These are phyloP conservation scores for Drosophila hydei DNA, from an alignment of 1,140 invertebrate genomes.

Conservation along the genomic window DNA sequence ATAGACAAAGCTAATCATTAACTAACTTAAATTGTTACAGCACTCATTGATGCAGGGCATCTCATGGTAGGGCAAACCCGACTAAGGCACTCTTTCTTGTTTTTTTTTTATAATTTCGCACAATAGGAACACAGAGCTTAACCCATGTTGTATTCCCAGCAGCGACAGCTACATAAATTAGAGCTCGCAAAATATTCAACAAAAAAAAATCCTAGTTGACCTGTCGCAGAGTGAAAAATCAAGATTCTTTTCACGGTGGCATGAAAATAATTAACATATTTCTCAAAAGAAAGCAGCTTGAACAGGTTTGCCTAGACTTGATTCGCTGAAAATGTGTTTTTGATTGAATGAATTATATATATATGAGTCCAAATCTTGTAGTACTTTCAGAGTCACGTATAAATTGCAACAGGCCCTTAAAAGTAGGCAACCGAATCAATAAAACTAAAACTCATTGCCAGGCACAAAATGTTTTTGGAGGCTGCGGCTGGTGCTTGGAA, in stretches of 20 bases:
- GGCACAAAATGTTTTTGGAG: conserved; percentile 53
- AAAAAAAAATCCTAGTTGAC: conserved; percentile 26
- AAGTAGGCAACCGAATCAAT: conserved; percentile 58
- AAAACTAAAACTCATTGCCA: conserved; percentile 63
- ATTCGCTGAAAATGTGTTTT: too few relatives aligned
- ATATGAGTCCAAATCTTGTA: conserved; percentile 21
- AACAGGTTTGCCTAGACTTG: too few relatives aligned
- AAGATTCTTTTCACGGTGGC: too few relatives aligned
- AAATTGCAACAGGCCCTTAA: conserved; percentile 47
- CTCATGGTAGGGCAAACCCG: too few relatives aligned
- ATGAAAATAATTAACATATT: too few relatives aligned
- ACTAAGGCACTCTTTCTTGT: conserved; percentile 12
- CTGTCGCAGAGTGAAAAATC: too few relatives aligned
- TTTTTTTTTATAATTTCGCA: conserved; percentile 69
- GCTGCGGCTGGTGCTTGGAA: conserved; percentile 12
- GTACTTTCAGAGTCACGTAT: not conserved
- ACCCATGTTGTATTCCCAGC: conserved; percentile 45
- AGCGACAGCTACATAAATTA: conserved; percentile 73
- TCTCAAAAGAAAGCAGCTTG: too few relatives aligned
- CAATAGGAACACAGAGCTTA: conserved; percentile 44
- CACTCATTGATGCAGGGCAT: too few relatives aligned
- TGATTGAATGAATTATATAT: conserved; percentile 1
- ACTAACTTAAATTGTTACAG: too few relatives aligned
- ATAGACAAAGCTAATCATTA: too few relatives aligned
- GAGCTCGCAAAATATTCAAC: conserved; percentile 47